phyloP scores from a whole-genome alignment of 2,888 invertebrate species.

The Ormyrus nitidulus region DNA sequence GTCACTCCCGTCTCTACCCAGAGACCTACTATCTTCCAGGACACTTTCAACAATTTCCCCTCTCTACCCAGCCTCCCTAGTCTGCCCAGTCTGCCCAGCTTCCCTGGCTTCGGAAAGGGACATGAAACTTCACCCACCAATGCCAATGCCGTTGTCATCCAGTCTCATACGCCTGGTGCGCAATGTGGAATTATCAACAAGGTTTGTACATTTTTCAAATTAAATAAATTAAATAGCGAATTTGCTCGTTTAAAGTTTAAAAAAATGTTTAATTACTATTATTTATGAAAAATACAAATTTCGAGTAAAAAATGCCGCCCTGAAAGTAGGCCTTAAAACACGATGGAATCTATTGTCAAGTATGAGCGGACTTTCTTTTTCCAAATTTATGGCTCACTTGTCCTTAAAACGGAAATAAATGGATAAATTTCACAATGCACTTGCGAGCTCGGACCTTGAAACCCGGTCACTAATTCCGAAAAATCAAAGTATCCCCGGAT shows the following conservation, averaged over 20 bases:
- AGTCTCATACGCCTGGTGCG: conserved; percentile 63
- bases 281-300: too few relatives aligned
- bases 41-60: background rate
- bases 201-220: conserved; percentile 63
- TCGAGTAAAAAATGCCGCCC: too few relatives aligned
- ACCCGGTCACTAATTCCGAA: conserved; percentile 23
- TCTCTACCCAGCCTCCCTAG: conserved; percentile 42
- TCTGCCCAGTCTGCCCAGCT: conserved; percentile 47
- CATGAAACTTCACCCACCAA: background rate
- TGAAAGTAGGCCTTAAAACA: too few relatives aligned
- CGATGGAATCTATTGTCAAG: background rate
- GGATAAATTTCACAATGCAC: conserved; percentile 10
- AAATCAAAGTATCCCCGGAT: background rate
- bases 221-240: background rate
- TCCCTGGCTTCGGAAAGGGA: conserved; percentile 64
- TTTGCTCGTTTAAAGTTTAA: background rate
- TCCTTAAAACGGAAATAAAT: conserved; percentile 23
- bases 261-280: background rate
- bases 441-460: background rate
- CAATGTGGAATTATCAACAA: conserved; percentile 74
- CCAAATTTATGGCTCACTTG: conserved; percentile 11
- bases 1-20: conserved; percentile 7
- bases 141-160: conserved; percentile 55
- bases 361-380: conserved; percentile 17
- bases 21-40: conserved; percentile 34